Evolutionary conservation across 2,113 vertebrate genomes (phyloP).

Genomic region (Antechinus flavipes): DNA sequence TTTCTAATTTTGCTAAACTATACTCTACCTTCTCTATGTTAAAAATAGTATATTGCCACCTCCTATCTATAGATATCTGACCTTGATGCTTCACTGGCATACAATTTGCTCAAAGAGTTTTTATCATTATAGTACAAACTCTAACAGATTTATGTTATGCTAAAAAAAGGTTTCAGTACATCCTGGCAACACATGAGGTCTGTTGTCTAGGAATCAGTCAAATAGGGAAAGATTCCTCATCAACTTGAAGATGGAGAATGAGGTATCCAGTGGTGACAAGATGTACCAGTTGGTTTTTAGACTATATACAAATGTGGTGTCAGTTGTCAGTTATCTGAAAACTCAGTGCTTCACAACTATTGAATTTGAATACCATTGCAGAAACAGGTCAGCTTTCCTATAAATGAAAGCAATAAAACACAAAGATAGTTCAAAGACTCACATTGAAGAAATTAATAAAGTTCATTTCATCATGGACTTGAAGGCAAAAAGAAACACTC

Average conservation of each 20-base stretch:
- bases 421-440: not conserved
- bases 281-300: not conserved
- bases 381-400: not conserved
- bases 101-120: not conserved
- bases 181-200: not conserved
- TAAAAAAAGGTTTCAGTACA: not conserved
- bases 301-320: not conserved
- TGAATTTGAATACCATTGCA: not conserved
- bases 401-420: not conserved
- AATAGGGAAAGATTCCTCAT: not conserved
- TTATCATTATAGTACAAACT: not conserved
- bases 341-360: not conserved
- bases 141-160: not conserved
- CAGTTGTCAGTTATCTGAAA: not conserved
- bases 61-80: constrained; percentile 45
- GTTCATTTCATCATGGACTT: not conserved
- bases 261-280: not conserved
- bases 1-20: constrained; percentile 47
- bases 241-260: not conserved
- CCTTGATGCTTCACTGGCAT: not conserved
- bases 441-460: not conserved
- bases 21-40: constrained; percentile 42
- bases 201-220: not conserved
- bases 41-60: constrained; percentile 66
- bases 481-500: not conserved